Conservation (phyloP, 2,113 vertebrate genomes). For the Urocolius indicus region DNA sequence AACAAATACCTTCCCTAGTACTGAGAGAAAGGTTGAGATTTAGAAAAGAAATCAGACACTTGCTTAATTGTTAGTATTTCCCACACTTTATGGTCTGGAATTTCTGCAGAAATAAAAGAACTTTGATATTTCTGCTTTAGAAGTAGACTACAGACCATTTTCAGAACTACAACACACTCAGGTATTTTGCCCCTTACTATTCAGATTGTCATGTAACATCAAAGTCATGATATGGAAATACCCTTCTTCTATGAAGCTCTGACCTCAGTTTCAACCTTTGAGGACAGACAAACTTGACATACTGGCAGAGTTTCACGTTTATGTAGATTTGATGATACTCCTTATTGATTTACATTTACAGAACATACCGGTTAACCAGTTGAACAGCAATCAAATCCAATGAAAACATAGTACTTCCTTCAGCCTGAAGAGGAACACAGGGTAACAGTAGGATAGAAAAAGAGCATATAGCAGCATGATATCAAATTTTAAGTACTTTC, state of each 20-base stretch:
- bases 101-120: not conserved
- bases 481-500: not conserved
- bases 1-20: not conserved
- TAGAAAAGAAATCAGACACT: not conserved
- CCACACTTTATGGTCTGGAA: not conserved
- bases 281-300: not conserved
- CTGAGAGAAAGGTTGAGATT: not conserved
- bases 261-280: constrained; percentile 16
- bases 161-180: not conserved
- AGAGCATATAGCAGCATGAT: not conserved
- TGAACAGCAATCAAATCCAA: not conserved
- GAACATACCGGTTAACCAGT: constrained; percentile 18
- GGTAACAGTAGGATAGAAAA: not conserved
- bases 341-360: constrained; percentile 24
- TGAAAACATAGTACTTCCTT: not conserved
- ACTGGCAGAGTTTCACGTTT: constrained; percentile 17
- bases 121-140: not conserved
- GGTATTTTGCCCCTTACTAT: not conserved
- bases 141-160: not conserved
- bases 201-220: not conserved
- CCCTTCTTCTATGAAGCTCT: not conserved
- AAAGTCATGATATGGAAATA: not conserved
- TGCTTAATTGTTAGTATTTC: not conserved
- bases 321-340: not conserved
- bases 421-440: not conserved